Base-by-base conservation (phyloP, 2,113 vertebrate genomes). In the Albula glossodonta region DNA sequence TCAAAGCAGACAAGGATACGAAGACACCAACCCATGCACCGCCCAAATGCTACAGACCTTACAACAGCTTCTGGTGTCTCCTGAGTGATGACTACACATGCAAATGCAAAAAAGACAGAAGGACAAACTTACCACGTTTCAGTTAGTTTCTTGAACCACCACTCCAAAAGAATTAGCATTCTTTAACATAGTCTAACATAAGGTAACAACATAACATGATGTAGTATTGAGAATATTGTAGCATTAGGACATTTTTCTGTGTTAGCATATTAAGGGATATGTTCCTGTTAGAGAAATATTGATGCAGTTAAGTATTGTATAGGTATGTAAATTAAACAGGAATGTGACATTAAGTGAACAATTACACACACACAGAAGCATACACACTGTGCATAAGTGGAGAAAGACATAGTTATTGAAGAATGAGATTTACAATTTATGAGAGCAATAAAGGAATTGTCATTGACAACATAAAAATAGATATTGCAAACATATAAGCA, bases 331-430 rank as follows among this genome's bases (percentile, higher is more conserved):
- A 87, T 88, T 85, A 88, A 88, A 89, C 84, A 88, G 92, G 91
- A 93, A 92, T 94, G 93, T 93, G 90, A 92, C 88, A 85, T 86
- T 84, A 92, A 90, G 87, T 91, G 89, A 90, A 90, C 57, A 31
- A n/a, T n/a, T 31, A 74, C n/a, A 74, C 70, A 5, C 4, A 74
- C 88, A 82, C 91, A 92, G 89, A 5, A 70, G 87, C 83, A 60
- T 15, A 60, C 56, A 60, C 60, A 63, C 15, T 81, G 79, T 48
- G 25, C 74, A 90, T 74, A 83, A 85, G 89, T 87, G 83, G 83
- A 86, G 89, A 87, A 85, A 88, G 87, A 85, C 91, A 85, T 87
- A 84, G 81, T 87, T 85, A 53, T 74, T 85, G 56, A 83, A 87
- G 78, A 70, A 78, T 60, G 41, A 80, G 78, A 56, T 22, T 17